Evolutionary conservation across 2,113 vertebrate genomes (phyloP), one percentile per base, ranked within the genome.

Genomic region (Zonotrichia leucophrys): DNA sequence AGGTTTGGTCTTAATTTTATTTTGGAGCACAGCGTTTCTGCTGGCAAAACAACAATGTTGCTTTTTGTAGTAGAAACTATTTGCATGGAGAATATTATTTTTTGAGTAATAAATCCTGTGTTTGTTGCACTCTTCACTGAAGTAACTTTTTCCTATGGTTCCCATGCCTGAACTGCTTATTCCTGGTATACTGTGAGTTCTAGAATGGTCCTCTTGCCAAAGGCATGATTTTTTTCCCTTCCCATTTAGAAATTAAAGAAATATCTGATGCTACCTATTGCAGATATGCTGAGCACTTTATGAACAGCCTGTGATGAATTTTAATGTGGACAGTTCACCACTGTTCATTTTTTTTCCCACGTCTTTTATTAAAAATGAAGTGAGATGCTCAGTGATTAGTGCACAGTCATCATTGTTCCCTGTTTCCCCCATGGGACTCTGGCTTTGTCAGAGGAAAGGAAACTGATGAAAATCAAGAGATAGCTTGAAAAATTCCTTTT

Each of bases 331-430:
- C 25, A 37, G 56, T 49, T 78, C 15, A 50, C 13, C 25, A 22
- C 11, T 50, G 17, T 42, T 59, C 35, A 6, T 67, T 58, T 25
- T 70, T 81, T 30, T 50, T 3, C 22, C 30, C 35, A 9, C 8
- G 13, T 79, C 62, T 7, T 82, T 31, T 41, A 68, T 56, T 84
- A 66, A 84, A 85, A 89, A 60, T 87, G 6, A 79, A 33, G 24
- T 11, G 39, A 87, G 50, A 58, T 49, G 15, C 24, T 81, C 14
- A 12, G 33, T 30, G 44, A 33, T 76, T 16, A 47, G 5, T 39
- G 24, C 55, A 41, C 11, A 28, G 25, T 67, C 21, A 3, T 72
- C 0, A 0, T 27, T 6, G 6, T 35, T 6, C 33, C 31, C 8
- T 24, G 20, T 41, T 66, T 66, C 23, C 28, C 12, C n/a, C 10